phyloP scores from a whole-genome alignment of 2,888 invertebrate genomes.

The Cerastoderma edule region DNA sequence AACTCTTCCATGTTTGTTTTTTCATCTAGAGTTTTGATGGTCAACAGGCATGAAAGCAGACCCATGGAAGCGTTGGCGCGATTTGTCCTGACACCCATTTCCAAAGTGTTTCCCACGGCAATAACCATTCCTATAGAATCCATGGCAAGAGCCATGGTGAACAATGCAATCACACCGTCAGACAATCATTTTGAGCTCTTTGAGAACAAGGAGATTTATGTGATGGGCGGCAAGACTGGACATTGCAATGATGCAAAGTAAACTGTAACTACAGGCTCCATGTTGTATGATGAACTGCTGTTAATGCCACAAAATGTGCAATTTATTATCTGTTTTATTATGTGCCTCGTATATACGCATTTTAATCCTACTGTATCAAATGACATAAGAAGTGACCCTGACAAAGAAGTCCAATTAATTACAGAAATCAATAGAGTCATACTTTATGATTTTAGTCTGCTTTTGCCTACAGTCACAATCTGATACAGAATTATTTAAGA shows the following conservation, averaged over 20 bases:
- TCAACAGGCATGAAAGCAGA: conserved; percentile 78
- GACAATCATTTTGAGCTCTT: conserved; percentile 69
- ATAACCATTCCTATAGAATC: conserved; percentile 78
- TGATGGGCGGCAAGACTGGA: conserved; percentile 63
- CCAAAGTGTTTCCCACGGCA: conserved; percentile 78
- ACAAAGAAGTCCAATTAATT: no score
- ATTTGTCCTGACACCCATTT: conserved; percentile 77
- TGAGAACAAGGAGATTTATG: conserved; percentile 81
- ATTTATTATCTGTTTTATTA: no score
- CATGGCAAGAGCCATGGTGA: conserved; percentile 80
- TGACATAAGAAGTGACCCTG: no score
- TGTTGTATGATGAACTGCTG: no score
- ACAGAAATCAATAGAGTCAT: no score
- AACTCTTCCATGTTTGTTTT: background rate
- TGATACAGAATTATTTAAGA: no score
- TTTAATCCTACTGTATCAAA: no score
- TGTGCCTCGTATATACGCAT: no score
- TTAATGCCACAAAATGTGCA: no score
- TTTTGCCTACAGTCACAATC: no score
- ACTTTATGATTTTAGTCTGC: no score
- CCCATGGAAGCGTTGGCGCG: conserved; percentile 73
- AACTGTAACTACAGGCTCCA: no score
- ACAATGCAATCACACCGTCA: conserved; percentile 68
- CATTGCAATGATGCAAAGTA: conserved; percentile 7
- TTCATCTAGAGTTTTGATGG: conserved; percentile 76